Conservation (phyloP, 2,113 vertebrate genomes). For the Mormyrus iriodes region DNA sequence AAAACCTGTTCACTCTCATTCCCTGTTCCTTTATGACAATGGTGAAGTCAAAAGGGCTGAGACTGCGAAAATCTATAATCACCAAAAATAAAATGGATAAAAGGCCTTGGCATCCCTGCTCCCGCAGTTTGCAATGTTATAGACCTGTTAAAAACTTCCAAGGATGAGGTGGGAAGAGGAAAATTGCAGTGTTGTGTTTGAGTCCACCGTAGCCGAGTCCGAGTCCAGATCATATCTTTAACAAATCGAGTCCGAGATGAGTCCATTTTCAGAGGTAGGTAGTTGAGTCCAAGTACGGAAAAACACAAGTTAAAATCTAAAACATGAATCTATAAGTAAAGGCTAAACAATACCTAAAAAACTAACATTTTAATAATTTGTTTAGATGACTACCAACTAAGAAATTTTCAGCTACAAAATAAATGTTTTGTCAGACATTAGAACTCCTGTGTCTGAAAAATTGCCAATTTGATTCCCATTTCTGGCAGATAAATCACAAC, state of each 20-base stretch:
- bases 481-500: neutral
- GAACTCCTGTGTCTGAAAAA: neutral
- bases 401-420: neutral
- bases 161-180: neutral
- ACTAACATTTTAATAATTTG: neutral
- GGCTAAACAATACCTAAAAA: neutral
- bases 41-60: neutral
- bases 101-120: neutral
- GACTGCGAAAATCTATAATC: neutral
- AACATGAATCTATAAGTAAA: neutral
- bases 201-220: neutral
- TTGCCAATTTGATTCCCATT: neutral
- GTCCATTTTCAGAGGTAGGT: neutral
- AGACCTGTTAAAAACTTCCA: neutral
- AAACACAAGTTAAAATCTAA: neutral
- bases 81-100: neutral
- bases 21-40: neutral
- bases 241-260: neutral
- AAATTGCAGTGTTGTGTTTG: neutral
- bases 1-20: neutral
- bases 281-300: neutral
- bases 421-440: neutral
- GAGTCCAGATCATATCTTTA: neutral
- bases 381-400: neutral
- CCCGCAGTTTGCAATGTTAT: neutral